A percentile compares a stretch with the other conserved stretches of the same genome.
These are phyloP conservation scores for Drosophila asahinai DNA, from an alignment of 1,140 invertebrate genomes.

Conservation along the genomic window DNA sequence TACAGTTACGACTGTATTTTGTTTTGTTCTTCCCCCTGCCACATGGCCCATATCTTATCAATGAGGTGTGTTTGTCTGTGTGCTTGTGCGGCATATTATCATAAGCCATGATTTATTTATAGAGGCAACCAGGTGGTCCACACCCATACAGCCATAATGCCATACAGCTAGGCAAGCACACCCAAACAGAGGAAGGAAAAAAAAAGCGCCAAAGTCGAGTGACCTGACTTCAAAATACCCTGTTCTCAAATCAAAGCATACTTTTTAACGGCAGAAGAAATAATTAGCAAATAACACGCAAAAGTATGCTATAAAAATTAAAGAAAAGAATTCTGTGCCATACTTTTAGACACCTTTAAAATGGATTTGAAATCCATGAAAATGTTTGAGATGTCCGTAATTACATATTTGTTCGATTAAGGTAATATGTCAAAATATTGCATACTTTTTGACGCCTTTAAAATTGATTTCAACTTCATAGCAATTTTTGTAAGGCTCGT, in stretches of 20 bases:
- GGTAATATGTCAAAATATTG: no score
- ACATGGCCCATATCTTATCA: conserved; percentile 31
- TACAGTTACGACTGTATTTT: background rate
- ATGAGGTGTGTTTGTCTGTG: background rate
- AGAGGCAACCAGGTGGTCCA: conserved; percentile 59
- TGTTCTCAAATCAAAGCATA: background rate
- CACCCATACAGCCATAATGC: conserved; percentile 9
- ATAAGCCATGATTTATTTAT: conserved; percentile 76
- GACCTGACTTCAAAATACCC: background rate
- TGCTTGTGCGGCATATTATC: conserved; percentile 55
- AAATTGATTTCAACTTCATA: no score
- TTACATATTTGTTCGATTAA: no score
- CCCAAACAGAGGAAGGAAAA: background rate
- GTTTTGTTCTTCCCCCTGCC: conserved; percentile 2
- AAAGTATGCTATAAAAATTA: no score
- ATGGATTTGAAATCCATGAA: no score
- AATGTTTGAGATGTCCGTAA: no score
- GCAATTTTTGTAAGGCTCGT: no score
- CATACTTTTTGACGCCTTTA: no score
- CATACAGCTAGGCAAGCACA: background rate
- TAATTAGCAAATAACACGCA: no score
- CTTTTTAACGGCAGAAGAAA: no score
- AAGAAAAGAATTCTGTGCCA: no score
- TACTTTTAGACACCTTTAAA: no score
- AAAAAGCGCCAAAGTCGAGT: background rate